Percentiles rank a stretch among this genome's conserved stretches.
Conservation (phyloP, 2,113 vertebrate genomes). For the Prochilodus magdalenae region DNA sequence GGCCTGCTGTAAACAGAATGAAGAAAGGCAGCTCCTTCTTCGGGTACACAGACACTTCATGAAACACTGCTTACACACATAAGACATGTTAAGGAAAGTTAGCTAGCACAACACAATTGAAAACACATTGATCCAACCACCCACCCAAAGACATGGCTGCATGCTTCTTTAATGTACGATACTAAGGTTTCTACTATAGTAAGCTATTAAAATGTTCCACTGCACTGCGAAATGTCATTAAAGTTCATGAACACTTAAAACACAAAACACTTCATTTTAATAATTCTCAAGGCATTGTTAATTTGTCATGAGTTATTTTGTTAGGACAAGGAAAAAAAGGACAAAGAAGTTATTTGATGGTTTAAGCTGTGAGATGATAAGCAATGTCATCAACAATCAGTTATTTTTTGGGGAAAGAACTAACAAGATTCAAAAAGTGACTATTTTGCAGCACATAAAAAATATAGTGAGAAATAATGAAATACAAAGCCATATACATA, state of each 20-base stretch:
- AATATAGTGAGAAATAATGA: no score
- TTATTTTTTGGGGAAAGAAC: no score
- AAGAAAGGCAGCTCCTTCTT: slow-evolving; percentile 99
- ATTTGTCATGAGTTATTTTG: neutral
- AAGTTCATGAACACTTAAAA: neutral
- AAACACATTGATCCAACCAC: slow-evolving; percentile 19
- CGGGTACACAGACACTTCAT: slow-evolving; percentile 98
- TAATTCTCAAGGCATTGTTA: neutral
- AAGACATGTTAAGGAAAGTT: slow-evolving; percentile 21
- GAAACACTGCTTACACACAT: slow-evolving; percentile 88
- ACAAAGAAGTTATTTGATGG: neutral
- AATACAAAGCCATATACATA: no score
- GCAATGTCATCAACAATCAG: no score
- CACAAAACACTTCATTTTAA: neutral
- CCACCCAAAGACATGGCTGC: slow-evolving; percentile 11
- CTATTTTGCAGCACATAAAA: no score
- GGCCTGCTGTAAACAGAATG: slow-evolving; percentile 96
- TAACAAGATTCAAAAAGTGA: no score
- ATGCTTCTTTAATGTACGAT: neutral
- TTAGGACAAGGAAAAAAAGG: no score
- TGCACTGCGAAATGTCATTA: no score
- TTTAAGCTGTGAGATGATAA: neutral
- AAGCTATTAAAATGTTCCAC: neutral
- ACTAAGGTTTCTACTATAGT: neutral
- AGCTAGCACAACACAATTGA: slow-evolving; percentile 54